Evolutionary conservation across 2,797 vertebrate species (phyloP), one percentile per base, ranked within the genome.

Genomic region (Oophaga sylvatica): DNA sequence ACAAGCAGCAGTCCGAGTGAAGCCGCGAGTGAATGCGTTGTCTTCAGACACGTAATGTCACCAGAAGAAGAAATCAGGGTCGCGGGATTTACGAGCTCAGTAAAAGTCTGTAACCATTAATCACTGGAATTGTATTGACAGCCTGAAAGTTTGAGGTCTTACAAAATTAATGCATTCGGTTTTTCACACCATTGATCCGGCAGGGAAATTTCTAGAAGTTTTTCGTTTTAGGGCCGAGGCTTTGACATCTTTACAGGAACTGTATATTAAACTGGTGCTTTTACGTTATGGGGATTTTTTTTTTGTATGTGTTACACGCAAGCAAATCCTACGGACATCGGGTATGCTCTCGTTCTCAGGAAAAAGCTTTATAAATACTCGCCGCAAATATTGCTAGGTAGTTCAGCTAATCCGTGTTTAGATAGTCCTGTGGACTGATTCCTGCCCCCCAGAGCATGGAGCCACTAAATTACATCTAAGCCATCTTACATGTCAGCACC

Each of bases 401-500:
- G 0, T 89, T 86, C 10, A 84, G 80, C 84, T 88, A 90, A 29
- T 80, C 88, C 80, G 82, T 89, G 92, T 78, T 90, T 91, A 90
- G 90, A 91, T 86, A 87, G 85, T 91, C 89, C 90, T 87, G 7
- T 85, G 88, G 85, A 91, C 91, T 93, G 94, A 95, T 94, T 94
- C 91, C 94, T 94, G 91, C 92, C 92, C 90, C 85, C 88, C 91
- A 92, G 90, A 90, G 91, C 92, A 94, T 87, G 90, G 89, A 91
- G 85, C 91, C 91, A 92, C 89, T 94, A 94, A 94, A 94, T 94
- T 93, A 91, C 93, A 94, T 93, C 90, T 93, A 91, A 89, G 89
- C 93, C 91, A 94, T 95, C 93, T 91, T 90, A 94, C 94, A 94
- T 93, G 93, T 95, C 94, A 95, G 93, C 94, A 94, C 91, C 91